phyloP scores from a whole-genome alignment of 2,888 invertebrate genomes.

The Drosophila histrio region DNA sequence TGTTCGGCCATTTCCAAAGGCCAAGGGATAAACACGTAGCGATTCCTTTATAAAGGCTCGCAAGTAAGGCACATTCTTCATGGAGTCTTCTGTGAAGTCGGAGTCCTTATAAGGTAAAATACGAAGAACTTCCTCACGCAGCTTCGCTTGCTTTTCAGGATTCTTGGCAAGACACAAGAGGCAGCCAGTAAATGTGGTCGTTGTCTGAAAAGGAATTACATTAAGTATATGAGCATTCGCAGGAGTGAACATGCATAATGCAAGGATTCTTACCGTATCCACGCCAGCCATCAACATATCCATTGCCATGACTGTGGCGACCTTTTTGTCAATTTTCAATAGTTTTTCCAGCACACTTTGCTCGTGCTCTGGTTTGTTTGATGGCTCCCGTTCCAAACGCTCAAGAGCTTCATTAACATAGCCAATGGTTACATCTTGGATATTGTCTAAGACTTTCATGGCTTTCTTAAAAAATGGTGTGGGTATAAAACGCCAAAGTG shows the following conservation, averaged over 20 bases:
- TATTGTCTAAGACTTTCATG: conserved; percentile 64
- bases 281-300: conserved; percentile 90
- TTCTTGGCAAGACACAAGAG: conserved; percentile 86
- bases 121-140: conserved; percentile 86
- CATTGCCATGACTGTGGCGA: conserved; percentile 88
- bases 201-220: background rate
- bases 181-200: conserved; percentile 48
- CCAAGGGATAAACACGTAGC: conserved; percentile 87
- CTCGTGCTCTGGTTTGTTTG: conserved; percentile 68
- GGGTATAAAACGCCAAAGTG: conserved; percentile 57
- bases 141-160: conserved; percentile 87
- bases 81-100: conserved; percentile 84
- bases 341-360: conserved; percentile 88
- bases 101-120: conserved; percentile 84
- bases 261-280: conserved; percentile 86
- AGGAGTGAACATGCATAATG: conserved; percentile 9
- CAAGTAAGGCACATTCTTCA: conserved; percentile 86
- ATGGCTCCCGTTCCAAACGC: conserved; percentile 50
- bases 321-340: conserved; percentile 86
- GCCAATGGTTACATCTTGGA: conserved; percentile 68
- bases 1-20: conserved; percentile 86
- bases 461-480: conserved; percentile 52
- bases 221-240: background rate
- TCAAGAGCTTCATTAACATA: conserved; percentile 82
- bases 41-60: conserved; percentile 91